Evolutionary conservation across 2,888 invertebrate genomes (phyloP).

Genomic region (Lutraria lutraria): DNA sequence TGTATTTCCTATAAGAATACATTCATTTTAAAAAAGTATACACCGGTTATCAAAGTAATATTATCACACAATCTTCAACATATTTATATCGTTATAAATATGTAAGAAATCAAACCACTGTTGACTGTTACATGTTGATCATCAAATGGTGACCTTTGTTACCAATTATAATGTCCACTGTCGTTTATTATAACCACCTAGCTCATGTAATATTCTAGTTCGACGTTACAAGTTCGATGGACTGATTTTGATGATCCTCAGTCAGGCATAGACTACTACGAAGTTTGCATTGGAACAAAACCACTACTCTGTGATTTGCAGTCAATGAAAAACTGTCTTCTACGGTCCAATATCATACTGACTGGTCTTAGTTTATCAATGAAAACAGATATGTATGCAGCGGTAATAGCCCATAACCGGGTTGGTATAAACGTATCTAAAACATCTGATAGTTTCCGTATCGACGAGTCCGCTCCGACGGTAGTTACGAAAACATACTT

Average conservation of each 20-base stretch:
- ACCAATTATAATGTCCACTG: too few species aligned
- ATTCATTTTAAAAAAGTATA: background rate
- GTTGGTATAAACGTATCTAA: conserved; percentile 30
- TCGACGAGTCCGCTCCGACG: conserved; percentile 39
- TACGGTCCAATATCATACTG: conserved; percentile 42
- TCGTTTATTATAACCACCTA: background rate
- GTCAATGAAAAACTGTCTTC: conserved; percentile 35
- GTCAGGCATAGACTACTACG: conserved; percentile 49
- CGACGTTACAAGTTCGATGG: conserved; percentile 49
- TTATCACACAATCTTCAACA: background rate
- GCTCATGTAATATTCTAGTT: conserved; percentile 18
- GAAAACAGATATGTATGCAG: conserved; percentile 42
- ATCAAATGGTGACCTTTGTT: background rate
- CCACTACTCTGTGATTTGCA: conserved; percentile 48
- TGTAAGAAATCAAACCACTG: background rate
- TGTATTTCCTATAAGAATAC: background rate
- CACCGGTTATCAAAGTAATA: background rate
- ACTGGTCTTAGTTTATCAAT: conserved; percentile 52
- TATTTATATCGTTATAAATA: background rate
- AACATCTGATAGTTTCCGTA: conserved; percentile 35
- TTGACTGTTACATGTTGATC: background rate
- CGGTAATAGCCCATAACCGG: conserved; percentile 41
- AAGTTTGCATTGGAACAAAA: conserved; percentile 38
- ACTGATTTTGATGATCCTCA: conserved; percentile 53
- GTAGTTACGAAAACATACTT: conserved; percentile 27